Evolutionary conservation across 2,113 vertebrate genomes (phyloP).

Genomic region (Nycticryphes semicollaris): DNA sequence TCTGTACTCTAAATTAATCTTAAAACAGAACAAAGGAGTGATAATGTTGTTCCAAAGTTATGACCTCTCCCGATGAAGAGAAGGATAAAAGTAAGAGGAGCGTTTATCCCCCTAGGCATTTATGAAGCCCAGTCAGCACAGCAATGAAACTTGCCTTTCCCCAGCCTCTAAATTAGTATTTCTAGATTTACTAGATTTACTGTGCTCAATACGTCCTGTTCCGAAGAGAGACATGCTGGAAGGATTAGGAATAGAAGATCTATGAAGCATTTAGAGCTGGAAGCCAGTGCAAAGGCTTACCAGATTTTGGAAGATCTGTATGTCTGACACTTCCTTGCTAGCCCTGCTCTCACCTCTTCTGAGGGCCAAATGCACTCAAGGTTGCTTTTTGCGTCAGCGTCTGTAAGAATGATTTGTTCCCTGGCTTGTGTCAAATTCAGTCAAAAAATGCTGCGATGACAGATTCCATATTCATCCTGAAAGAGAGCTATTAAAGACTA

Average conservation of each 20-base stretch:
- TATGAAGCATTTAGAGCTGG: not conserved
- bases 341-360: not conserved
- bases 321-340: not conserved
- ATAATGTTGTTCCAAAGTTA: not conserved
- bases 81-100: not conserved
- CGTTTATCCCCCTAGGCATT: not conserved
- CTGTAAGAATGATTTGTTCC: not conserved
- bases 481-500: not conserved
- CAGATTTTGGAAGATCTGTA: not conserved
- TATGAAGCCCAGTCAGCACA: not conserved
- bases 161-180: not conserved
- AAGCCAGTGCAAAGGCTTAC: not conserved
- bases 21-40: slow-evolving; percentile 44
- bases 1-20: not conserved
- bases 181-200: not conserved
- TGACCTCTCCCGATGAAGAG: not conserved
- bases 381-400: not conserved
- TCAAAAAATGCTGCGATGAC: not conserved
- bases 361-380: not conserved
- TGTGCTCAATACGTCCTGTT: not conserved
- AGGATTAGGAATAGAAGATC: not conserved
- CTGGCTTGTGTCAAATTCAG: not conserved
- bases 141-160: not conserved
- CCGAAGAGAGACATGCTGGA: not conserved
- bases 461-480: not conserved